These are phyloP conservation scores for Eristalis pertinax DNA, from an alignment of 2,888 invertebrate genomes.

Conservation along the genomic window DNA sequence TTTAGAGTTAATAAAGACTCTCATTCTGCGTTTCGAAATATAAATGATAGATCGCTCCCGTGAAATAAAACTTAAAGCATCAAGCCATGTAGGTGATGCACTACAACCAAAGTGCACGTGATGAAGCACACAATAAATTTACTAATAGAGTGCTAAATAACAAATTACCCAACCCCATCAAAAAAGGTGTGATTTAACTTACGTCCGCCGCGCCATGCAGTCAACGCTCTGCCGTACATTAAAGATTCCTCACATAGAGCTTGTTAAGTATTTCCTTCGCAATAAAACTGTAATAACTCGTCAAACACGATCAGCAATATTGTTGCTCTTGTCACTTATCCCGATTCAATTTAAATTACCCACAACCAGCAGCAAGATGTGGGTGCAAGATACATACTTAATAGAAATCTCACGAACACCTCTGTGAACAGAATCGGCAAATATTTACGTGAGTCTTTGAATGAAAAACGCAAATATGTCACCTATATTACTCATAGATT, in stretches of 20 bases:
- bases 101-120: neutral
- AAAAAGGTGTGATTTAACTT: neutral
- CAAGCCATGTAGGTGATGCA: neutral
- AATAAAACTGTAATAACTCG: neutral
- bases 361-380: neutral
- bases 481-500: conserved; percentile 7
- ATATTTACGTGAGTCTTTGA: conserved; percentile 1
- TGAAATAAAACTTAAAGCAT: too few relatives aligned
- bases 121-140: neutral
- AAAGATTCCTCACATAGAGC: neutral
- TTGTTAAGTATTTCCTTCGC: neutral
- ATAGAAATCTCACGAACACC: neutral
- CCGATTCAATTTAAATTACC: neutral
- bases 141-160: neutral
- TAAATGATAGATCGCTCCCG: too few relatives aligned
- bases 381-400: neutral
- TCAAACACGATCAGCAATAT: neutral
- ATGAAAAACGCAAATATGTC: conserved; percentile 1
- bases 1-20: too few relatives aligned
- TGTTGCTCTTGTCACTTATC: neutral
- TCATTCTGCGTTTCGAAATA: too few relatives aligned
- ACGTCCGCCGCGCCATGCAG: neutral
- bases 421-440: neutral
- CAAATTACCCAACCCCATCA: neutral
- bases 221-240: neutral